Base-by-base conservation (phyloP, 2,888 invertebrate species). In the Chalcis sispes region DNA sequence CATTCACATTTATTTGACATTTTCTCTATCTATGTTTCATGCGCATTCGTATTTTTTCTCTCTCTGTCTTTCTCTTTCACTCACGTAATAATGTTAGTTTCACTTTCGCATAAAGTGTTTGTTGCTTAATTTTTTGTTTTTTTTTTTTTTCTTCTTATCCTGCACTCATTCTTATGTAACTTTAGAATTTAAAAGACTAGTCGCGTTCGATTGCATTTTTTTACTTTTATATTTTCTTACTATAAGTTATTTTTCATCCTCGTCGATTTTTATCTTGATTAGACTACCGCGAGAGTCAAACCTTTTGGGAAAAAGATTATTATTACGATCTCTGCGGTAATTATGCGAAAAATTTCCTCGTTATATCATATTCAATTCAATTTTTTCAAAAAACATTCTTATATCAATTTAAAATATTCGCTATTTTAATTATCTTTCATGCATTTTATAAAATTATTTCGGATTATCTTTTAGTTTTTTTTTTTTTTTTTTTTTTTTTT, bases 181-280 rank as follows among this genome's bases (percentile, higher is more conserved):
- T 74, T 74, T 74, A 67, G 56, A 69, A 74, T 62, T 74, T 74
- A 7, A 23, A n/a, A 66, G 32, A 8, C n/a, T 73, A 23, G 13
- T 8, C n/a, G 52, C 36, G 23, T 72, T 72, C 48, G 52, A 25
- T 72, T 64, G 25, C 15, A 7, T 32, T 54, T 46, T 36, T 52
- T 54, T 27, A 56, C 25, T 58, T 54, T 42, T 42, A 13, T 54
- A 25, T 48, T 18, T 36, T 23, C 7, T 29, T 42, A 59, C 23
- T 46, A 8, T 8, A 32, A 32, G 8, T 3, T 32, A 32, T 32
- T 32, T 32, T 3, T 8, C 8, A 5, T 32, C 5, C 8, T 32
- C 8, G 32, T 8, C 32, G 8, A n/a, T n/a, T n/a, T n/a, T n/a
- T n/a, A n/a, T n/a, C 32, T 32, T 8, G 32, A 8, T 32, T 32